Base-by-base conservation (phyloP, 2,888 invertebrate species). In the Ichneumon xanthorius region DNA sequence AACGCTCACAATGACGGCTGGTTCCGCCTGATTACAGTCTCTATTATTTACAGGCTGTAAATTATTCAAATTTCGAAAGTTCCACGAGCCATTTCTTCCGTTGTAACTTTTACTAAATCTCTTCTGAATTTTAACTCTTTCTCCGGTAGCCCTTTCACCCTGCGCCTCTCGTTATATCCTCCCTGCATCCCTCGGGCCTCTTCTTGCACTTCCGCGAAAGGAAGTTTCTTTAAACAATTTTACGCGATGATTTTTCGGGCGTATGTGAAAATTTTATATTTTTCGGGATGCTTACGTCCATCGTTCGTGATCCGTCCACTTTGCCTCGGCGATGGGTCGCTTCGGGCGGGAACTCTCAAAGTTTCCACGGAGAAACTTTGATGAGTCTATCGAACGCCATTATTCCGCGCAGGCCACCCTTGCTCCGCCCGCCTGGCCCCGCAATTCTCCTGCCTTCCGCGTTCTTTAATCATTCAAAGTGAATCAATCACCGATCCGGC, bases 391-490 rank as follows among this genome's bases (percentile, higher is more conserved):
- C 93, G 92, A 92, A 92, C 90, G 92, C 91, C 89, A 92, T 93
- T 93, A 93, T 92, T 92, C 91, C 89, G 86, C 85, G 86, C 53
- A 71, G 85, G 84, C 84, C 85, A 82, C 84, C 87, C 81, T 86
- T 88, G 73, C 61, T 61, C 75, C 30, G 80, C 48, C 70, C 45
- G 22, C 87, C 85, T 76, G 82, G 84, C 82, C 82, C 85, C 78
- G 48, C 70, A 53, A 55, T 72, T 26, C 65, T 50, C 89, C 88
- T 88, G 45, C 89, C 90, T 89, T 89, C 89, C 90, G 89, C 90
- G 89, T 92, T 93, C 92, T 93, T 94, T 93, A 93, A 94, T 94
- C 94, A 93, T 94, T 94, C 93, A 93, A 92, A 93, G 93, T 92
- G 90, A 94, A 94, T 94, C 93, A 93, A 94, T 94, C 94, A 94